A percentile compares a stretch with the other conserved stretches of the same genome.
phyloP scores from a whole-genome alignment of 2,888 invertebrate genomes.

The Agrotis exclamationis region DNA sequence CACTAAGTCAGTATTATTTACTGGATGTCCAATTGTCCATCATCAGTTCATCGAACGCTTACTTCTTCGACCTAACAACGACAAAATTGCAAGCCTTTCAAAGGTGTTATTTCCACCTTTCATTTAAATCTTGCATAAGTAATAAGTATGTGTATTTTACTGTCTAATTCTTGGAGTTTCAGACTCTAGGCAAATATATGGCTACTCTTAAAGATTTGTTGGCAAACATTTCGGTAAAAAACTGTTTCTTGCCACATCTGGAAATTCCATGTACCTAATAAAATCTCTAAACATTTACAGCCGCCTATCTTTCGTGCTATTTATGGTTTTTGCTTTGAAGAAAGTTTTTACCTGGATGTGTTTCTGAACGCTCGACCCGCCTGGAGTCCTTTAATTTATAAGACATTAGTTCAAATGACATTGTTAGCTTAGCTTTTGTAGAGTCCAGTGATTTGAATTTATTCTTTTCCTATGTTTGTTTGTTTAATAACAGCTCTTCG shows the following conservation, averaged over 20 bases:
- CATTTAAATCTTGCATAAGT: neutral
- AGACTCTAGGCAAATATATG: neutral
- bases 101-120: neutral
- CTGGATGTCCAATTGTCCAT: no score
- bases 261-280: slow-evolving; percentile 27
- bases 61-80: neutral
- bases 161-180: neutral
- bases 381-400: neutral
- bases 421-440: slow-evolving; percentile 2
- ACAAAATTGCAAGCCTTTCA: neutral
- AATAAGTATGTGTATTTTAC: no score
- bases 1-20: no score
- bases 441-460: neutral
- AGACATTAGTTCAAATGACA: slow-evolving; percentile 4
- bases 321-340: slow-evolving; percentile 30
- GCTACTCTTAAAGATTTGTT: neutral
- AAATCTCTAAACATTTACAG: slow-evolving; percentile 29
- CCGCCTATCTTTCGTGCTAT: slow-evolving; percentile 22
- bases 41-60: neutral
- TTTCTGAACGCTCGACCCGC: slow-evolving; percentile 10
- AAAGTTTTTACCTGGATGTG: slow-evolving; percentile 22
- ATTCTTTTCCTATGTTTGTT: neutral
- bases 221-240: slow-evolving; percentile 10
- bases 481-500: neutral
- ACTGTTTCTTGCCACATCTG: slow-evolving; percentile 23